Conservation (phyloP, 2,113 vertebrate genomes). For the Lonchura striata region DNA sequence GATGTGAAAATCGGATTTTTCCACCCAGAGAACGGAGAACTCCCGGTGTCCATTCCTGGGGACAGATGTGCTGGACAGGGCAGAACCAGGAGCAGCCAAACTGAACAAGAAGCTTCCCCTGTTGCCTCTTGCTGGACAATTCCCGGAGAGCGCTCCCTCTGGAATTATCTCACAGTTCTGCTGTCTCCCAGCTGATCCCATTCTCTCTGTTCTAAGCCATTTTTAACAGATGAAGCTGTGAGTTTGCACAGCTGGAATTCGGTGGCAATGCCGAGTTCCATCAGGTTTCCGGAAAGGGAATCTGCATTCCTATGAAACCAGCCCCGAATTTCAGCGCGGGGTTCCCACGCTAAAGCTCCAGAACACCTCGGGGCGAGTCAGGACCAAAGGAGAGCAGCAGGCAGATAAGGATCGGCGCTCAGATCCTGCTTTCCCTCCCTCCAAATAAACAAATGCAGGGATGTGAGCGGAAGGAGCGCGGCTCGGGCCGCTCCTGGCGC, state of each 20-base stretch:
- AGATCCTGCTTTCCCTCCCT: neutral
- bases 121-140: neutral
- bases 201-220: constrained; percentile 5
- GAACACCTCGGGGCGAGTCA: neutral
- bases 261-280: constrained; percentile 4
- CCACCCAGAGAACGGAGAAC: neutral
- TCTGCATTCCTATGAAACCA: neutral
- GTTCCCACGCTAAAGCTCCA: constrained; percentile 1
- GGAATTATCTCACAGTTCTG: neutral
- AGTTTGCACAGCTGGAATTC: constrained; percentile 37
- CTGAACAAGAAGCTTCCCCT: neutral
- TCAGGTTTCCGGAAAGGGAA: constrained; percentile 1
- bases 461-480: rapidly evolving
- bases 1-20: neutral
- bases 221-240: constrained; percentile 49
- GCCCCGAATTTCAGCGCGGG: neutral
- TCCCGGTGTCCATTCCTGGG: neutral
- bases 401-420: neutral
- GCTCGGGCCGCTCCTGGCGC: neutral
- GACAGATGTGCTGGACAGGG: neutral
- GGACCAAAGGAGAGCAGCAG: constrained; percentile 8
- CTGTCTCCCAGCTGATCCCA: constrained; percentile 8
- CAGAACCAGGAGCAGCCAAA: neutral
- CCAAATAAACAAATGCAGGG: neutral
- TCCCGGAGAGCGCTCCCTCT: neutral